Conservation (phyloP, 2,797 vertebrate genomes). For the Mormyrus hasselquistii region DNA sequence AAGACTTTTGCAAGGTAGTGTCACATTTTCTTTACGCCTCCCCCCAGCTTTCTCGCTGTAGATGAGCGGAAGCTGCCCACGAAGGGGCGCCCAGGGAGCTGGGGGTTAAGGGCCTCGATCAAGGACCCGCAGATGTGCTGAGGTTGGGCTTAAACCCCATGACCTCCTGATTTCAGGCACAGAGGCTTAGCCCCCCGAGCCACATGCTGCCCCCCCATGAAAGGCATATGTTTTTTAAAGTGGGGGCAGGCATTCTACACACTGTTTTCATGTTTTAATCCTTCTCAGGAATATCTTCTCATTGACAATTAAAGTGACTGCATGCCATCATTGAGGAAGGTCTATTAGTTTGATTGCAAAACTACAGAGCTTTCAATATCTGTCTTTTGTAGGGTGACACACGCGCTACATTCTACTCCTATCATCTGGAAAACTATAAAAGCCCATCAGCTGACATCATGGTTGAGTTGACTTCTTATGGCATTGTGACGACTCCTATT, state of each 20-base stretch:
- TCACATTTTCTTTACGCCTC: background rate
- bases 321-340: background rate
- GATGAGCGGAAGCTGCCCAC: too few relatives aligned
- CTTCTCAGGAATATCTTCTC: background rate
- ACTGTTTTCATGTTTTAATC: background rate
- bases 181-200: too few relatives aligned
- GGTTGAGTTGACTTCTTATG: background rate
- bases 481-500: constrained; percentile 63
- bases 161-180: too few relatives aligned
- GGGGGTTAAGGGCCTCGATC: background rate
- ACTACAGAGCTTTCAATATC: background rate
- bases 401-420: background rate
- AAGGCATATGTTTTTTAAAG: background rate
- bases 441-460: background rate
- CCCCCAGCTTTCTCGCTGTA: too few relatives aligned
- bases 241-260: background rate
- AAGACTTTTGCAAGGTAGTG: background rate
- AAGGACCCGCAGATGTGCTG: background rate
- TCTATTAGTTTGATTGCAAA: background rate
- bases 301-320: background rate
- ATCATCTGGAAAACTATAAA: background rate
- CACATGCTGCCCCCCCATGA: background rate
- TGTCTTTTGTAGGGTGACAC: background rate
- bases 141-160: too few relatives aligned
- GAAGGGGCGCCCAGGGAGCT: too few relatives aligned